A percentile compares a stretch with the other conserved stretches of the same genome.
Conservation (phyloP, 2,888 invertebrate genomes). For the Drosophila pseudotalamancana region DNA sequence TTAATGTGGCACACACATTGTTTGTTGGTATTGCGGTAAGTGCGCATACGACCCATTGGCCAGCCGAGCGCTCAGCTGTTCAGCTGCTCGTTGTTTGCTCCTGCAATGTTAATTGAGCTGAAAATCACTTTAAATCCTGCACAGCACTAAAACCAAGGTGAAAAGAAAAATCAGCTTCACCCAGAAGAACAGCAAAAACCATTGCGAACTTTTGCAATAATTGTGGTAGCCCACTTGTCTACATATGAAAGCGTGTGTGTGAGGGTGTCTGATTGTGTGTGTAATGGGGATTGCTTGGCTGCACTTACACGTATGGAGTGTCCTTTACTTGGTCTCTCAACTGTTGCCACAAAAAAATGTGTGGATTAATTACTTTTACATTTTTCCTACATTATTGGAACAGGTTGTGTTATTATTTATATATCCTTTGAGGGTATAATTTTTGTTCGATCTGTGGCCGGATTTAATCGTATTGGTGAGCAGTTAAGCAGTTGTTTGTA, state of each 20-base stretch:
- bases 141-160: conserved; percentile 13
- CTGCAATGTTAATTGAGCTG: conserved; percentile 76
- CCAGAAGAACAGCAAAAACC: neutral
- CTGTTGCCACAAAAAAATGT: too few species aligned
- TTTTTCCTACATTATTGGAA: too few species aligned
- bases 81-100: conserved; percentile 11
- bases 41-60: conserved; percentile 64
- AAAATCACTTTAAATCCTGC: conserved; percentile 72
- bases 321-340: too few species aligned
- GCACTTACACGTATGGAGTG: too few species aligned
- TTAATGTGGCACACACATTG: conserved; percentile 71
- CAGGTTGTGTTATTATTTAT: too few species aligned
- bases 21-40: conserved; percentile 46
- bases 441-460: too few species aligned
- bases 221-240: neutral
- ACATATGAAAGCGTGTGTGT: neutral
- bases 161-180: conserved; percentile 6
- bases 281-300: too few species aligned
- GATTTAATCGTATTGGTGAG: too few species aligned
- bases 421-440: too few species aligned
- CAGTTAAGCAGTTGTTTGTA: too few species aligned
- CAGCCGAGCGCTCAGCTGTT: conserved; percentile 6
- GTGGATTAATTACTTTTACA: too few species aligned
- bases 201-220: conserved; percentile 15
- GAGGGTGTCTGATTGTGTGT: too few species aligned